Evolutionary conservation across 2,797 vertebrate species (phyloP).

Genomic region (Peromyscus eremicus): DNA sequence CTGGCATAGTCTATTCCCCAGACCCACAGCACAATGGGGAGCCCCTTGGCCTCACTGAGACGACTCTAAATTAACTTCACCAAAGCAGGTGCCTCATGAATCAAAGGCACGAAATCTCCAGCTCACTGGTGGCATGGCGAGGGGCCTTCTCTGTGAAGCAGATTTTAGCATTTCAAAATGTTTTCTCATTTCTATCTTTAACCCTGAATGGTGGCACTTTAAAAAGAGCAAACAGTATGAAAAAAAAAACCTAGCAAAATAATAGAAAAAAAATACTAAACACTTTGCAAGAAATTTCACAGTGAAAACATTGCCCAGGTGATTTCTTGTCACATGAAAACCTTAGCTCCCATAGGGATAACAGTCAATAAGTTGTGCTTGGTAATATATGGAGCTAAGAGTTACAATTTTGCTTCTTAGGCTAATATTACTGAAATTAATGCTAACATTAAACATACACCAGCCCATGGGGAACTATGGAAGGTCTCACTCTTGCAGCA

Average conservation of each 20-base stretch:
- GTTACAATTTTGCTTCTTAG: neutral
- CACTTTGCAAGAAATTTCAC: neutral
- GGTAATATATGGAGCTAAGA: neutral
- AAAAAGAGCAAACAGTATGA: neutral
- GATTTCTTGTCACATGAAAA: neutral
- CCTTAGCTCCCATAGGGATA: neutral
- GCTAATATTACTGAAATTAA: neutral
- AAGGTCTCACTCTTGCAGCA: accelerated
- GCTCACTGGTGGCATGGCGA: neutral
- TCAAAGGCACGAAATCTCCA: neutral
- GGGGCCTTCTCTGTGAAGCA: neutral
- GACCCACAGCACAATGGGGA: neutral
- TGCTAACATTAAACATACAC: neutral
- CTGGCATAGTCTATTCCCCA: neutral
- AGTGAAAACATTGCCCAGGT: neutral
- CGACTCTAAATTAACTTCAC: neutral
- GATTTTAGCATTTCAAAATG: slow-evolving; percentile 34
- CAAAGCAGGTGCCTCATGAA: neutral
- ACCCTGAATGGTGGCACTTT: neutral
- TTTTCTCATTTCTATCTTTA: slow-evolving; percentile 3
- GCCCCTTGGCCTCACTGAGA: neutral
- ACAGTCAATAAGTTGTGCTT: neutral
- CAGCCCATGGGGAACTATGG: neutral
- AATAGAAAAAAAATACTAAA: neutral
- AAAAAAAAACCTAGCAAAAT: slow-evolving; percentile 40